Percentiles rank a stretch among this genome's conserved stretches.
phyloP scores from a whole-genome alignment of 2,113 vertebrate species.

The Thermophis baileyi region DNA sequence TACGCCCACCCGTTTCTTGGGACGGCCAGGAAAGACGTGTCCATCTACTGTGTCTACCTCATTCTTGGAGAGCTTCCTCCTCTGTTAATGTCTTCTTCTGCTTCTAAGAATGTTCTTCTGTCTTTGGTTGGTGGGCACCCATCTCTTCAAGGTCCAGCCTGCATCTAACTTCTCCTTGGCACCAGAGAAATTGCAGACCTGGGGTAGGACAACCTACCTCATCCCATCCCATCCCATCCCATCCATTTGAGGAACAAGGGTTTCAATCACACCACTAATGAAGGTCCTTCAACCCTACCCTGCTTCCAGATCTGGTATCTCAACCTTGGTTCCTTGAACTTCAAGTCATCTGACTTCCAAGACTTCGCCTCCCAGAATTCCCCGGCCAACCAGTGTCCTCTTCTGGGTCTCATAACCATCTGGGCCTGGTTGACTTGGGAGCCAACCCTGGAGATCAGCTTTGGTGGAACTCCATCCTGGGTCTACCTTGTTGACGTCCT shows the following conservation, averaged over 20 bases:
- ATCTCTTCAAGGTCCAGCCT: background rate
- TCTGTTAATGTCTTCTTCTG: background rate
- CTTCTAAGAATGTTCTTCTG: background rate
- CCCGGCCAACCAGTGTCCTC: background rate
- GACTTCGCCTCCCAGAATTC: background rate
- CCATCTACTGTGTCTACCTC: constrained; percentile 31
- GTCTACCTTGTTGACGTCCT: background rate
- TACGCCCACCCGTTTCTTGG: background rate
- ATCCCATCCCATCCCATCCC: background rate
- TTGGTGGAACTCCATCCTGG: background rate
- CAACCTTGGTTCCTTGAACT: background rate
- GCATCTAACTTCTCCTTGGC: background rate
- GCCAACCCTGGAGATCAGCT: background rate
- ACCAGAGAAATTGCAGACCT: background rate
- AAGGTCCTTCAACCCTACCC: background rate
- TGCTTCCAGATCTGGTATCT: background rate
- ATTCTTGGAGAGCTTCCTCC: background rate
- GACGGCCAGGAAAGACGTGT: rapidly evolving
- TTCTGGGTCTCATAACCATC: background rate
- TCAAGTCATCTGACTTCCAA: background rate
- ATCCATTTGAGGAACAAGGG: background rate
- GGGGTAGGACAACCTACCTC: background rate
- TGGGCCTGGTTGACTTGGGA: background rate
- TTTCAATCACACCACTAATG: background rate
- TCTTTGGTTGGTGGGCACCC: background rate